These are phyloP conservation scores for Rhodophaea formosa DNA, from an alignment of 2,888 invertebrate species.

Conservation along the genomic window DNA sequence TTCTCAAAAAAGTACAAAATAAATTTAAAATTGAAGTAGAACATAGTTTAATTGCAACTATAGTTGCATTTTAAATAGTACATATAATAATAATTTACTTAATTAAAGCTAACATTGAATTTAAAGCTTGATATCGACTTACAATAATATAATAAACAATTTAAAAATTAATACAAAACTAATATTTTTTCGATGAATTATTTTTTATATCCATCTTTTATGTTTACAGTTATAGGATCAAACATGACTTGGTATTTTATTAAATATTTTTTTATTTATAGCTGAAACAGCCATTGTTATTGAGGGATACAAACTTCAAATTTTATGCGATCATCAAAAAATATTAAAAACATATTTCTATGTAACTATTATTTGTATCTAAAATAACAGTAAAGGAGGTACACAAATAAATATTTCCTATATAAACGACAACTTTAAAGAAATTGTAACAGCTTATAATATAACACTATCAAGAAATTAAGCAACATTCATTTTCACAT, in stretches of 20 bases:
- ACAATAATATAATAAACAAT: slow-evolving; percentile 38
- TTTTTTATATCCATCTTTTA: neutral
- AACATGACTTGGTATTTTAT: neutral
- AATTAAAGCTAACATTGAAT: slow-evolving; percentile 80
- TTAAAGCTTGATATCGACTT: slow-evolving; percentile 78
- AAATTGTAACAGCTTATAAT: slow-evolving; percentile 11
- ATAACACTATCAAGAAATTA: slow-evolving; percentile 31
- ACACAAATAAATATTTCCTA: slow-evolving; percentile 10
- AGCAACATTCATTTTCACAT: slow-evolving; percentile 48
- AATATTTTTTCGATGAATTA: slow-evolving; percentile 18
- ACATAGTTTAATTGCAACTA: slow-evolving; percentile 13
- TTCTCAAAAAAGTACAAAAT: neutral
- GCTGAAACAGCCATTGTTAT: neutral
- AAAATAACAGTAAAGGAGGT: slow-evolving; percentile 1
- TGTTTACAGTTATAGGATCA: neutral
- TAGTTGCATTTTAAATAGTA: slow-evolving; percentile 42
- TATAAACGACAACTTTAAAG: slow-evolving; percentile 2
- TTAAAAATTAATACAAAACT: slow-evolving; percentile 28
- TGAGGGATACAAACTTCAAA: too few relatives aligned
- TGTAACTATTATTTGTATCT: neutral
- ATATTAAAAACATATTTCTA: neutral
- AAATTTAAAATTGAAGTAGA: slow-evolving; percentile 1
- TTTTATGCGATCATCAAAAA: neutral
- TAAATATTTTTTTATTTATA: neutral
- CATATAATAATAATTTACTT: slow-evolving; percentile 50